phyloP scores from a whole-genome alignment of 2,113 vertebrate genomes.

The Fulica atra region DNA sequence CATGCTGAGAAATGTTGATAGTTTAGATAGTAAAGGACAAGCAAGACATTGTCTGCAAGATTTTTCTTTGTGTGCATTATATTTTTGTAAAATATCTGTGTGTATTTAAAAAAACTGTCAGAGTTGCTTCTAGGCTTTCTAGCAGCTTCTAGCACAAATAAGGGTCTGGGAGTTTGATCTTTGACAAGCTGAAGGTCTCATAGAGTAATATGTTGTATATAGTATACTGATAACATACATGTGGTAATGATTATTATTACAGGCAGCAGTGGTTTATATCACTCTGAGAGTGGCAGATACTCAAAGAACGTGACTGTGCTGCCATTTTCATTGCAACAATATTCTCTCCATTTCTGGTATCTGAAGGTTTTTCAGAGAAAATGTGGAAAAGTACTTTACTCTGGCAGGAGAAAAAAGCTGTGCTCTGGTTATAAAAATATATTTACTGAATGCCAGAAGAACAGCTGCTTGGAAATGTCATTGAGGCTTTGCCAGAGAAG shows the following conservation, averaged over 20 bases:
- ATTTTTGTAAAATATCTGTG: neutral
- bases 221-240: neutral
- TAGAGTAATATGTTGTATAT: neutral
- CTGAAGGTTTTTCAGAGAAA: neutral
- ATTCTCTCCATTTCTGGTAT: neutral
- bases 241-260: neutral
- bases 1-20: neutral
- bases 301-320: neutral
- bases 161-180: fast-evolving
- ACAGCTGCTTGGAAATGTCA: constrained; percentile 4
- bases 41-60: neutral
- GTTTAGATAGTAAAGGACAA: neutral
- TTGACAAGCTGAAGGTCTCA: neutral
- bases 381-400: neutral
- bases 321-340: neutral
- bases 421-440: neutral
- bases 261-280: neutral
- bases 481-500: neutral
- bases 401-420: neutral
- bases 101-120: neutral
- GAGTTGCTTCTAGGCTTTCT: neutral
- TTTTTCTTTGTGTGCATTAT: neutral
- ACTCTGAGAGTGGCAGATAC: neutral
- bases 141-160: neutral
- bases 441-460: neutral